phyloP scores from a whole-genome alignment of 2,797 vertebrate genomes.

The Chrosomus eos region DNA sequence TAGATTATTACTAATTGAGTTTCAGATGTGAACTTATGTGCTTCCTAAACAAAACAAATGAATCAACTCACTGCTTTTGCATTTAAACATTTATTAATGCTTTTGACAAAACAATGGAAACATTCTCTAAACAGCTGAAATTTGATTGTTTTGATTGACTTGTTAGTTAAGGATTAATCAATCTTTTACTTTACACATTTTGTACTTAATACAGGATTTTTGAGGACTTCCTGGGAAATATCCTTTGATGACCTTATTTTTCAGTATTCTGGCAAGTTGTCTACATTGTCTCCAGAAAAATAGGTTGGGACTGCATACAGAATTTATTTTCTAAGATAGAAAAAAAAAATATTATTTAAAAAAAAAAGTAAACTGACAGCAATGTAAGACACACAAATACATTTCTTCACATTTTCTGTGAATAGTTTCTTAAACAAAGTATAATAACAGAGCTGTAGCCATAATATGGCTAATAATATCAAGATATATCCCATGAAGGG shows the following conservation, averaged over 20 bases:
- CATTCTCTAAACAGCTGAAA: background rate
- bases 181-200: background rate
- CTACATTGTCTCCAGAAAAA: background rate
- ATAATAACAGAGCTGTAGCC: background rate
- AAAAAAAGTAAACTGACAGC: background rate
- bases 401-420: background rate
- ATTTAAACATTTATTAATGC: constrained; percentile 10
- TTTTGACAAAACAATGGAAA: background rate
- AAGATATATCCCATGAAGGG: background rate
- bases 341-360: background rate
- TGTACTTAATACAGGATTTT: background rate
- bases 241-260: background rate
- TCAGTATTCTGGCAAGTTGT: rapidly evolving
- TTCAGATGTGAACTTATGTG: background rate
- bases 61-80: background rate
- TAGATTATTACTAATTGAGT: background rate
- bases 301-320: background rate
- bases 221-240: background rate
- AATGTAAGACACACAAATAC: background rate
- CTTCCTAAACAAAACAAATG: background rate
- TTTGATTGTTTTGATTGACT: background rate
- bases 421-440: background rate
- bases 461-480: background rate
- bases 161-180: background rate
- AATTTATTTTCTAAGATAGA: background rate